phyloP scores from a whole-genome alignment of 2,797 vertebrate genomes.

The Xenentodon cancila region DNA sequence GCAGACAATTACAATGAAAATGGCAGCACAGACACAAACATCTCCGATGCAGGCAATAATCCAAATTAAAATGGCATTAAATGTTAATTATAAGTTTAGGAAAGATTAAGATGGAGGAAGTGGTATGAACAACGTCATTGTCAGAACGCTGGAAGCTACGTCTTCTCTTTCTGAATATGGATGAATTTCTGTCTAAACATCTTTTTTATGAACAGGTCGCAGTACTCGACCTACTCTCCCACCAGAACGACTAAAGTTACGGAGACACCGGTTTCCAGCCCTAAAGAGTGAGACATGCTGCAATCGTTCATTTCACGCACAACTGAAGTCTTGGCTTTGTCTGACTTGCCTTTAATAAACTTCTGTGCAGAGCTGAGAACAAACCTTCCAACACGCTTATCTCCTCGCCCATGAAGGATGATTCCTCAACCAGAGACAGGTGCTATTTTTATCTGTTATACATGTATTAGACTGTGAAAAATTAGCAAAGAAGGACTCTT shows the following conservation, averaged over 20 bases:
- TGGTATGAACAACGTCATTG: no score
- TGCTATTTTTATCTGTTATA: slow-evolving; percentile 20
- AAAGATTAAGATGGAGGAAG: no score
- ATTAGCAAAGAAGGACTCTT: background rate
- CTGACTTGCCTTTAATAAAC: background rate
- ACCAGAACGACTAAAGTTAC: slow-evolving; percentile 65
- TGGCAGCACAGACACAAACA: no score
- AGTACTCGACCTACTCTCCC: slow-evolving; percentile 55
- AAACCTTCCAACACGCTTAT: slow-evolving; percentile 40
- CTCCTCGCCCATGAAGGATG: slow-evolving; percentile 11
- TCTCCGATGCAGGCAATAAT: no score
- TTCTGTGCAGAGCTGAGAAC: slow-evolving; percentile 48
- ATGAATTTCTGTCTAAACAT: no score
- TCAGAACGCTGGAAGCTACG: no score
- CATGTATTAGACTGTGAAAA: no score
- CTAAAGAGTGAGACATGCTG: slow-evolving; percentile 46
- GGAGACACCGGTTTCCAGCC: slow-evolving; percentile 47
- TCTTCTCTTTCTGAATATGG: no score
- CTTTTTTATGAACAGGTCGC: slow-evolving; percentile 56
- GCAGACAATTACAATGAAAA: no score
- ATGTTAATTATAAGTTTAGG: no score
- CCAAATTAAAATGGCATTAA: no score
- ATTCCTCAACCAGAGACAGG: slow-evolving; percentile 36
- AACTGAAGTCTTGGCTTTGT: background rate
- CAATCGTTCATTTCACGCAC: background rate